Conservation (phyloP, 2,888 invertebrate species). For the Drosophila dives region DNA sequence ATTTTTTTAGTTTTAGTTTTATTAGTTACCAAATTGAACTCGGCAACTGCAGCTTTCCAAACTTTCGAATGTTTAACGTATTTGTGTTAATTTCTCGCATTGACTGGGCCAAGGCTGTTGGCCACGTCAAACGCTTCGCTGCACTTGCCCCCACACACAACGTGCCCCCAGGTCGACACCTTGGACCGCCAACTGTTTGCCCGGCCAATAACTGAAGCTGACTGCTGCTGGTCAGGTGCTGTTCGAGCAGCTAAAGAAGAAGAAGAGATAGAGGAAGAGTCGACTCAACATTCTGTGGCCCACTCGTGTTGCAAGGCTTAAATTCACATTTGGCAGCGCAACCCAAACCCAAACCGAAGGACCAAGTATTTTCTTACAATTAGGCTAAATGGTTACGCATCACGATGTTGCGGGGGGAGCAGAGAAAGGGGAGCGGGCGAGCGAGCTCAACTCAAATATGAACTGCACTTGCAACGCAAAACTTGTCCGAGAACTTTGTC, state of each 20-base stretch:
- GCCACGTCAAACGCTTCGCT: conserved; percentile 54
- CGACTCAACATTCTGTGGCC: neutral
- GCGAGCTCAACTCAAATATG: conserved; percentile 69
- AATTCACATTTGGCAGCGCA: conserved; percentile 49
- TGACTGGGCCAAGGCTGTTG: conserved; percentile 39
- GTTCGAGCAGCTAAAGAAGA: neutral
- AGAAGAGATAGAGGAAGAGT: neutral
- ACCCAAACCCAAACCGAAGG: conserved; percentile 41
- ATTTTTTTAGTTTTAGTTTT: neutral
- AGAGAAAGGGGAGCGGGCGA: neutral
- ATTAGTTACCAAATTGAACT: neutral
- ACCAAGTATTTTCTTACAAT: conserved; percentile 77
- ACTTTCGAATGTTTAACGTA: conserved; percentile 8
- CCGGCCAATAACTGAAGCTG: conserved; percentile 52
- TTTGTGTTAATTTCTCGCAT: conserved; percentile 27
- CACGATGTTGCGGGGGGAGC: neutral
- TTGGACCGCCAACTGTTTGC: conserved; percentile 40
- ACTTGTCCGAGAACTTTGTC: conserved; percentile 61
- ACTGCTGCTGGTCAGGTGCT: conserved; percentile 25
- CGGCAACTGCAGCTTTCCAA: neutral
- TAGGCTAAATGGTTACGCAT: conserved; percentile 58
- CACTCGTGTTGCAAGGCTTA: conserved; percentile 39
- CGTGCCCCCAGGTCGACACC: conserved; percentile 32
- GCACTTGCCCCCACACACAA: conserved; percentile 44
- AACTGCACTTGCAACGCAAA: conserved; percentile 69